These are phyloP conservation scores for Thysanoteuthis rhombus DNA, from an alignment of 2,888 invertebrate genomes.

Conservation along the genomic window DNA sequence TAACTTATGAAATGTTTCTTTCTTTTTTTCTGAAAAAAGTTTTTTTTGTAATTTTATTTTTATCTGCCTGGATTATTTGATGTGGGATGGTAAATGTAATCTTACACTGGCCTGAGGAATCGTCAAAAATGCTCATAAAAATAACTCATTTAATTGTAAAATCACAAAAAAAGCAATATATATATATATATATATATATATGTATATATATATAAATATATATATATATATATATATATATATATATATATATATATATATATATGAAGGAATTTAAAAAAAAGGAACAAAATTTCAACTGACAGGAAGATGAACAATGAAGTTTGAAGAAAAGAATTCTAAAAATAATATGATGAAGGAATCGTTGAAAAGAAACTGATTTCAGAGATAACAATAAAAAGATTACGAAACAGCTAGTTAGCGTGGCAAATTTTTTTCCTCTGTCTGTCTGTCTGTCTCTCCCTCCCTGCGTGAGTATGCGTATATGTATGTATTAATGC, in stretches of 20 bases:
- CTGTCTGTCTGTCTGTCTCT: fast-evolving
- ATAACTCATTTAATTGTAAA: not conserved
- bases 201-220: not conserved
- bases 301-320: not conserved
- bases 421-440: not conserved
- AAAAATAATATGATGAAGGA: not conserved
- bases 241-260: not conserved
- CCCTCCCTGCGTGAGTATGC: not conserved
- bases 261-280: not conserved
- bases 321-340: not conserved
- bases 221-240: not conserved
- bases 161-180: not conserved
- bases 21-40: not conserved
- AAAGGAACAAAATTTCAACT: not conserved
- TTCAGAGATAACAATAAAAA: not conserved
- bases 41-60: not conserved
- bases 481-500: not conserved
- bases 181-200: not conserved
- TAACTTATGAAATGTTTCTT: not conserved
- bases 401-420: not conserved
- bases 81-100: not conserved
- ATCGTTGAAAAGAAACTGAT: not conserved
- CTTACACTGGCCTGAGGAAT: not conserved
- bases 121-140: not conserved
- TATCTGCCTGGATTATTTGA: not conserved